A percentile compares a stretch with the other conserved stretches of the same genome.
Conservation (phyloP, 2,113 vertebrate genomes). For the Engraulis encrasicolus region DNA sequence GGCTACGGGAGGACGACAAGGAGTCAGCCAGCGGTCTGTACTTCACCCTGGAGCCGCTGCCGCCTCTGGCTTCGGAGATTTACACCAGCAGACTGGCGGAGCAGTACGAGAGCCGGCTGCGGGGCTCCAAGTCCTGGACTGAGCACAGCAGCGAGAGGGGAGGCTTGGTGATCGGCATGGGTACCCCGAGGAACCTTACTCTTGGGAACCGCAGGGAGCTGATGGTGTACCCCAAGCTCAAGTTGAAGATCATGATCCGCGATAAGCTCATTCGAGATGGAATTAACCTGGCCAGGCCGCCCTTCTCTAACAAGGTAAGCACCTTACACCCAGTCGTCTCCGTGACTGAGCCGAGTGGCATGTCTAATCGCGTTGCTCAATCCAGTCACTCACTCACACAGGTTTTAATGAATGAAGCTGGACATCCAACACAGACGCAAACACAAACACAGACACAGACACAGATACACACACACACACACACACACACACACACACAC, state of each 20-base stretch:
- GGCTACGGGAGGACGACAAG: constrained; percentile 88
- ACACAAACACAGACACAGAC: neutral
- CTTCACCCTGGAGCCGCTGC: constrained; percentile 91
- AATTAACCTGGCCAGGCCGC: constrained; percentile 88
- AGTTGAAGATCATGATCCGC: constrained; percentile 97
- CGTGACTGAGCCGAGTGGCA: neutral
- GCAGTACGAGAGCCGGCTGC: constrained; percentile 73
- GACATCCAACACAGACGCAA: neutral
- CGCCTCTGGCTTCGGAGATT: constrained; percentile 65
- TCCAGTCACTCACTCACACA: neutral
- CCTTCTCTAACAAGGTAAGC: constrained; percentile 93
- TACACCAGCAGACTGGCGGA: constrained; percentile 78
- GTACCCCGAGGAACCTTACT: constrained; percentile 74
- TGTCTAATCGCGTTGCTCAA: no score
- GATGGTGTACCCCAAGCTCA: constrained; percentile 87
- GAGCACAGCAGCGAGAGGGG: constrained; percentile 68
- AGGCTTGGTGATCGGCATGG: constrained; percentile 59
- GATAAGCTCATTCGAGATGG: constrained; percentile 94
- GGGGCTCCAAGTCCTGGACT: constrained; percentile 78
- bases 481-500: neutral
- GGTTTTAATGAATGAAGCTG: no score
- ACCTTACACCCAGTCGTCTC: neutral
- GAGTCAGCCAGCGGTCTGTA: constrained; percentile 86
- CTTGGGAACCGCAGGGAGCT: constrained; percentile 77
- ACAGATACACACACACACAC: neutral